These are phyloP conservation scores for Oligia strigilis DNA, from an alignment of 2,888 invertebrate genomes.

Conservation along the genomic window DNA sequence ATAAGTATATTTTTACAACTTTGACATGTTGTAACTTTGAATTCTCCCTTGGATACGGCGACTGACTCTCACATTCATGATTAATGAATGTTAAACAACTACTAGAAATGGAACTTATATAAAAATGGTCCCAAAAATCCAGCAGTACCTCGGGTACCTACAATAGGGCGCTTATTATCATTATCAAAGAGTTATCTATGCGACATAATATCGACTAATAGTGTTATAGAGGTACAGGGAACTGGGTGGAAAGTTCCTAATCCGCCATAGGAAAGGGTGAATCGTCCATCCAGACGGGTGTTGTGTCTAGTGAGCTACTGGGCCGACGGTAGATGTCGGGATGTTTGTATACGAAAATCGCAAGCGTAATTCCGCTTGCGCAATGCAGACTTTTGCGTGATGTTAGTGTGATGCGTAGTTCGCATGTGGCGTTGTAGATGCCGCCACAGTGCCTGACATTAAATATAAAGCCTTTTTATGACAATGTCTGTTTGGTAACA, in stretches of 20 bases:
- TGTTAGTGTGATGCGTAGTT: neutral
- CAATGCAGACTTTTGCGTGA: neutral
- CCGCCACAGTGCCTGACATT: neutral
- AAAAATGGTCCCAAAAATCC: neutral
- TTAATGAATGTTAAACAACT: neutral
- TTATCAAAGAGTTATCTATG: neutral
- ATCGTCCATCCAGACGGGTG: too few species aligned
- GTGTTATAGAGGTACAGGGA: too few species aligned
- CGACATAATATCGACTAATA: neutral
- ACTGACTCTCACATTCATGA: neutral
- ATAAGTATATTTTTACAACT: neutral
- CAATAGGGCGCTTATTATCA: neutral
- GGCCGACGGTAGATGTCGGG: neutral
- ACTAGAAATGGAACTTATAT: neutral
- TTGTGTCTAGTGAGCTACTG: neutral
- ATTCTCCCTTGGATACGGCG: neutral
- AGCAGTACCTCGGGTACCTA: neutral
- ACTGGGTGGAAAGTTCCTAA: neutral
- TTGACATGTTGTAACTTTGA: neutral
- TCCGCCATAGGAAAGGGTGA: neutral
- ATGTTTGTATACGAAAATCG: neutral
- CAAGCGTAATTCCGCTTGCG: neutral
- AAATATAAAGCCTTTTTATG: neutral
- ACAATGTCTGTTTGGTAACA: neutral
- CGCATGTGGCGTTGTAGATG: neutral